phyloP scores from a whole-genome alignment of 2,888 invertebrate species.

The Heteromurus nitidus region DNA sequence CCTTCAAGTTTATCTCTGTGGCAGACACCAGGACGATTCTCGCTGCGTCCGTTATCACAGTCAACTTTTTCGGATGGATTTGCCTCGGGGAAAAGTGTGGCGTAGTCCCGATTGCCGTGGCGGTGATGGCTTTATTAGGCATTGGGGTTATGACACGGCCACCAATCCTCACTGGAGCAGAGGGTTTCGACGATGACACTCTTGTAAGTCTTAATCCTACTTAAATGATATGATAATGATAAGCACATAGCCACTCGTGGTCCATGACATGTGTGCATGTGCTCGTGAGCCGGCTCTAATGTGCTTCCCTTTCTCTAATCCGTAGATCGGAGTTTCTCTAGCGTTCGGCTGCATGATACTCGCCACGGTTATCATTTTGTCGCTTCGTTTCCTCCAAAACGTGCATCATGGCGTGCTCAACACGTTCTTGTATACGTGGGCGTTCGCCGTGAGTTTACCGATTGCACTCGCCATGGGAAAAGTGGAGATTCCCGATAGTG shows the following conservation, averaged over 20 bases:
- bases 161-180: slow-evolving; percentile 66
- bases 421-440: slow-evolving; percentile 49
- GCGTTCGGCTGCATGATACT: slow-evolving; percentile 50
- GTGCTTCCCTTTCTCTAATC: neutral
- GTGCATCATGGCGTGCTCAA: slow-evolving; percentile 61
- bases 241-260: too few species aligned
- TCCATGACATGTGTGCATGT: too few species aligned
- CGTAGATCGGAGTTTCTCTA: slow-evolving; percentile 45
- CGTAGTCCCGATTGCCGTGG: slow-evolving; percentile 61
- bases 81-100: slow-evolving; percentile 68
- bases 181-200: slow-evolving; percentile 60
- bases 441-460: slow-evolving; percentile 23
- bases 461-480: slow-evolving; percentile 39
- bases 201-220: slow-evolving; percentile 47
- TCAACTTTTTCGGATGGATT: slow-evolving; percentile 68
- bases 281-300: too few species aligned
- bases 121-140: slow-evolving; percentile 63
- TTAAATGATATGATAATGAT: neutral
- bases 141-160: slow-evolving; percentile 69
- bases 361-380: slow-evolving; percentile 48
- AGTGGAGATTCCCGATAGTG: slow-evolving; percentile 15
- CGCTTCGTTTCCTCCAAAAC: slow-evolving; percentile 51
- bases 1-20: slow-evolving; percentile 66
- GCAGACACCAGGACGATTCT: slow-evolving; percentile 67
- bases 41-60: slow-evolving; percentile 66